These are phyloP conservation scores for Sardinella longiceps DNA, from an alignment of 2,797 vertebrate species.

Conservation along the genomic window DNA sequence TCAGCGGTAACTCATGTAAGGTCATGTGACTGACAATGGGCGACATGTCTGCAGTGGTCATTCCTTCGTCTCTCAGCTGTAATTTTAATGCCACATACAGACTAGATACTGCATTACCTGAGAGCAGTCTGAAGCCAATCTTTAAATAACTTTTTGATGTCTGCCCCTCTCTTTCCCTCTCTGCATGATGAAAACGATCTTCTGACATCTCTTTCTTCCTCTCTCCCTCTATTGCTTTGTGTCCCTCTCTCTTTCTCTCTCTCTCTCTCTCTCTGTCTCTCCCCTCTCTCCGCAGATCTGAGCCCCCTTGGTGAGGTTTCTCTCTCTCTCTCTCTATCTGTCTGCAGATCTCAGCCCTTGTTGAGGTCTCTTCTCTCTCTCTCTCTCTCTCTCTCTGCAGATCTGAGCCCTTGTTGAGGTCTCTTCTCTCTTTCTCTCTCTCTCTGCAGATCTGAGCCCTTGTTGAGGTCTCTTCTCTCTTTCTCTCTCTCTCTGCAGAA, in stretches of 20 bases:
- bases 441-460: not conserved
- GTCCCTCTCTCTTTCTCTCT: not conserved
- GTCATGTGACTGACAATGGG: not conserved
- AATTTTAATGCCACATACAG: not conserved
- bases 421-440: not conserved
- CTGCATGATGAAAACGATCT: not conserved
- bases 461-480: not conserved
- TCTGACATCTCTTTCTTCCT: not conserved
- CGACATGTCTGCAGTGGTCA: not conserved
- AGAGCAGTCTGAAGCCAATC: not conserved
- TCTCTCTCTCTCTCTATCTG: not conserved
- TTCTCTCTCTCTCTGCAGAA: not conserved
- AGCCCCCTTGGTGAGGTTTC: too few relatives aligned
- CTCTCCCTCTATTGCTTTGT: too few relatives aligned
- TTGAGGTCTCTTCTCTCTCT: not conserved
- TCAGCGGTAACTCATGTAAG: not conserved
- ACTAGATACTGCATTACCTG: not conserved
- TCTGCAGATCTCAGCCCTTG: not conserved
- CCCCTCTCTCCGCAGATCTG: too few relatives aligned
- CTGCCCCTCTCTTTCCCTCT: not conserved
- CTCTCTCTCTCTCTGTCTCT: not conserved
- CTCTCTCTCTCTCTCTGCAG: not conserved
- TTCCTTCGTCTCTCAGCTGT: not conserved
- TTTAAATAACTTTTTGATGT: constrained; percentile 26
- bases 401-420: not conserved